phyloP scores from a whole-genome alignment of 2,888 invertebrate genomes.

The Diaprepes abbreviatus region DNA sequence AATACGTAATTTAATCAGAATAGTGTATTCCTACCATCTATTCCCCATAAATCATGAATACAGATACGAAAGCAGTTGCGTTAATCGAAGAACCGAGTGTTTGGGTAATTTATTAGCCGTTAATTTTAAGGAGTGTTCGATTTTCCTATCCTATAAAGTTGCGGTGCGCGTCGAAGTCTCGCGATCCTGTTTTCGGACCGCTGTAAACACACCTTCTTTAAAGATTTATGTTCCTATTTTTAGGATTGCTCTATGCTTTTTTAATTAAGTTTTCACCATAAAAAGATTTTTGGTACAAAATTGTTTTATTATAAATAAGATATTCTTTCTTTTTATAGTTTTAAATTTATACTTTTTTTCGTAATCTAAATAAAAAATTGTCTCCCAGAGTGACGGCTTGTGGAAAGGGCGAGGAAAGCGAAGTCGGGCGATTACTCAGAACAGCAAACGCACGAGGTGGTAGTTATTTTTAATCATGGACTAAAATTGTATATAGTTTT shows the following conservation, averaged over 20 bases:
- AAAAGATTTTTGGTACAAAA: not conserved
- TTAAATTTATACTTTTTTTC: too few relatives aligned
- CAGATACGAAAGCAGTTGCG: slow-evolving; percentile 58
- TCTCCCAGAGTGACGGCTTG: too few relatives aligned
- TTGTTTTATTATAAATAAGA: too few relatives aligned
- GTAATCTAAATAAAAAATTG: too few relatives aligned
- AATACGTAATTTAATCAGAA: slow-evolving; percentile 47
- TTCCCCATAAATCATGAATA: slow-evolving; percentile 55
- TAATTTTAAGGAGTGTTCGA: slow-evolving; percentile 67
- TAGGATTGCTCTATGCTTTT: slow-evolving; percentile 28
- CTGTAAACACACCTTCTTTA: slow-evolving; percentile 33
- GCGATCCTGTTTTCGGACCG: slow-evolving; percentile 29
- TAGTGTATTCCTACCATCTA: slow-evolving; percentile 52
- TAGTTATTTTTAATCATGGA: too few relatives aligned
- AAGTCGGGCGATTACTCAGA: too few relatives aligned
- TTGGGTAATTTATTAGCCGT: slow-evolving; percentile 66
- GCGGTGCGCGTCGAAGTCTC: slow-evolving; percentile 6
- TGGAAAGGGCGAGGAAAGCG: too few relatives aligned
- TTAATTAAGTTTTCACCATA: slow-evolving; percentile 33
- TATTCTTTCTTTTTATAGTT: too few relatives aligned
- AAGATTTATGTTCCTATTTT: slow-evolving; percentile 34
- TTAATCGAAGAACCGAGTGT: slow-evolving; percentile 59
- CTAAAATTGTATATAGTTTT: too few relatives aligned
- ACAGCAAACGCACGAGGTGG: too few relatives aligned
- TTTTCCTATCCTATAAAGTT: slow-evolving; percentile 35